Evolutionary conservation across 2,113 vertebrate genomes (phyloP).

Genomic region (Anguilla rostrata): DNA sequence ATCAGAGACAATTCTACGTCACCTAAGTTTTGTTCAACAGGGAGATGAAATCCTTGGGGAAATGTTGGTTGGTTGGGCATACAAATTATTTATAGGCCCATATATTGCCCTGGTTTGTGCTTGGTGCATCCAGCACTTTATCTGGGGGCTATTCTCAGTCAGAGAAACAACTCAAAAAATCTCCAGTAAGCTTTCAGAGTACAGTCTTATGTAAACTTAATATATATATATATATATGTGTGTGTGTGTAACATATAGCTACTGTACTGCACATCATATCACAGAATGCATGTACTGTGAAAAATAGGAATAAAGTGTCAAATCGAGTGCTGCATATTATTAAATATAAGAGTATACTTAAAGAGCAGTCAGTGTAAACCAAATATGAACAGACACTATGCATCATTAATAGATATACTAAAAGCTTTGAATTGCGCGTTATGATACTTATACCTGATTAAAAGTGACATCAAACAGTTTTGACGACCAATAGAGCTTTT

Average conservation of each 20-base stretch:
- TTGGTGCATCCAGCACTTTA: not conserved
- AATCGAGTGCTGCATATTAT: not conserved
- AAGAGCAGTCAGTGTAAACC: not conserved
- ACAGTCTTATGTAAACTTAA: not conserved
- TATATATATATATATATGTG: not conserved
- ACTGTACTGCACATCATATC: not conserved
- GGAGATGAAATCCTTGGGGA: not conserved
- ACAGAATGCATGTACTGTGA: not conserved
- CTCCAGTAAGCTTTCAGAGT: not conserved
- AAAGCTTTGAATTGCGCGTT: no score
- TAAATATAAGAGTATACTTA: not conserved
- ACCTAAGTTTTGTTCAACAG: not conserved
- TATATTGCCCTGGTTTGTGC: not conserved
- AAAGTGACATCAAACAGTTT: not conserved
- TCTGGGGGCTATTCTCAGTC: not conserved
- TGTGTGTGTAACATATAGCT: not conserved
- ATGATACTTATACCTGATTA: not conserved
- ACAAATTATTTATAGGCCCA: not conserved
- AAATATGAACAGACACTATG: not conserved
- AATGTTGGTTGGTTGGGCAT: not conserved
- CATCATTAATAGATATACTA: not conserved
- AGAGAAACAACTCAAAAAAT: not conserved
- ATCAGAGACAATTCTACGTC: slow-evolving; percentile 67
- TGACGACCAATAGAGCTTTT: not conserved
- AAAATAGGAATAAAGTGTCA: not conserved